Evolutionary conservation across 1,140 invertebrate species (phyloP).

Genomic region (Amphibalanus amphitrite): DNA sequence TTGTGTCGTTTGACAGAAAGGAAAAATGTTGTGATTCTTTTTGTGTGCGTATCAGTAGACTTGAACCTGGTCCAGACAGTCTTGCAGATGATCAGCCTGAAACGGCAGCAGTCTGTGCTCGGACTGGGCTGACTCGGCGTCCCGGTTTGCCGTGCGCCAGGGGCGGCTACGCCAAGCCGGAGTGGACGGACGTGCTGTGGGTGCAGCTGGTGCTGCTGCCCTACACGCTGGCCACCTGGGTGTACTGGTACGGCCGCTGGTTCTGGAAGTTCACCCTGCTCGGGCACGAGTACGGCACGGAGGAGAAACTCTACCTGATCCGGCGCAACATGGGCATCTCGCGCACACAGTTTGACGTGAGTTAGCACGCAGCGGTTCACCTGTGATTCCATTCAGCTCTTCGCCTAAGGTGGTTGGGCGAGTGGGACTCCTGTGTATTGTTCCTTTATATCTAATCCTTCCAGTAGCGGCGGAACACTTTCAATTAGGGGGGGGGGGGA

Average conservation of each 20-base stretch:
- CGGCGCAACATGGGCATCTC: constrained; percentile 51
- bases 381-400: not conserved
- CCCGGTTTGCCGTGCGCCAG: not conserved
- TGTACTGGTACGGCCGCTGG: constrained; percentile 59
- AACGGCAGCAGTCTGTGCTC: no score
- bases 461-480: no score
- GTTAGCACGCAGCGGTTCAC: constrained; percentile 31
- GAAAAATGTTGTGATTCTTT: no score
- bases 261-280: constrained; percentile 57
- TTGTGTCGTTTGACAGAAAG: no score
- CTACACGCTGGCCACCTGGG: constrained; percentile 39
- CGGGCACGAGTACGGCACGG: constrained; percentile 53
- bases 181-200: constrained; percentile 48
- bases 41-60: no score
- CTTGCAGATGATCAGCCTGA: no score
- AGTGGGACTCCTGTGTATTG: no score
- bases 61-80: no score
- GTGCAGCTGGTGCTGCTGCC: constrained; percentile 60
- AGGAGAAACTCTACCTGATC: constrained; percentile 70
- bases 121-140: no score
- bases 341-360: constrained; percentile 36
- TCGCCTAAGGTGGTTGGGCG: no score
- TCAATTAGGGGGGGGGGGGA: no score
- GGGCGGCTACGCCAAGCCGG: not conserved
- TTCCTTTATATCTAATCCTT: no score